Percentiles rank a stretch among this genome's conserved stretches.
phyloP scores from a whole-genome alignment of 2,113 vertebrate species.

The Desmodus rotundus region DNA sequence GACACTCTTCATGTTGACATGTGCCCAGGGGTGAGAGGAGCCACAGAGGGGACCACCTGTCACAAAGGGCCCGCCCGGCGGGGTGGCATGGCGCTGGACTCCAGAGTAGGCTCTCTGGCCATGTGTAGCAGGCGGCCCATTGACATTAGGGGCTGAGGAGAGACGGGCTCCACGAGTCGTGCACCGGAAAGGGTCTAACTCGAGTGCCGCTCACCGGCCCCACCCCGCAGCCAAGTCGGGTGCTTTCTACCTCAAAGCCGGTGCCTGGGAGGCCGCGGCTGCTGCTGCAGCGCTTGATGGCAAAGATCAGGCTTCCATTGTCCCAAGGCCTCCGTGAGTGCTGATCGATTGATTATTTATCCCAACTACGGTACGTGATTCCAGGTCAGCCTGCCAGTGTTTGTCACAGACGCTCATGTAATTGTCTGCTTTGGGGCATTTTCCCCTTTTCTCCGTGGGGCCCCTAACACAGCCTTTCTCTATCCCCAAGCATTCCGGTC shows the following conservation, averaged over 20 bases:
- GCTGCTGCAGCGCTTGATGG: neutral
- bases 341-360: slow-evolving; percentile 65
- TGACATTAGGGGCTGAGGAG: neutral
- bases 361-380: neutral
- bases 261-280: neutral
- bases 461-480: neutral
- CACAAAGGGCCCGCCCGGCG: neutral
- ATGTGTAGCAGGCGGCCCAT: neutral
- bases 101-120: neutral
- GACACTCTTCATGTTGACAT: neutral
- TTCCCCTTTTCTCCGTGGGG: neutral
- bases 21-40: neutral
- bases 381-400: slow-evolving; percentile 13
- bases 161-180: neutral
- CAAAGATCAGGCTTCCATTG: slow-evolving; percentile 30
- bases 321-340: neutral
- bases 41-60: neutral
- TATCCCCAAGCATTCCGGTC: neutral
- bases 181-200: neutral
- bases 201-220: neutral
- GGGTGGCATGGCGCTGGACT: neutral
- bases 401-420: slow-evolving; percentile 23
- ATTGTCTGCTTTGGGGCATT: neutral
- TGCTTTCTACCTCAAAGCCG: neutral
- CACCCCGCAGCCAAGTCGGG: neutral